These are phyloP conservation scores for Etia nguti DNA, from an alignment of 2,113 vertebrate species.

Conservation along the genomic window DNA sequence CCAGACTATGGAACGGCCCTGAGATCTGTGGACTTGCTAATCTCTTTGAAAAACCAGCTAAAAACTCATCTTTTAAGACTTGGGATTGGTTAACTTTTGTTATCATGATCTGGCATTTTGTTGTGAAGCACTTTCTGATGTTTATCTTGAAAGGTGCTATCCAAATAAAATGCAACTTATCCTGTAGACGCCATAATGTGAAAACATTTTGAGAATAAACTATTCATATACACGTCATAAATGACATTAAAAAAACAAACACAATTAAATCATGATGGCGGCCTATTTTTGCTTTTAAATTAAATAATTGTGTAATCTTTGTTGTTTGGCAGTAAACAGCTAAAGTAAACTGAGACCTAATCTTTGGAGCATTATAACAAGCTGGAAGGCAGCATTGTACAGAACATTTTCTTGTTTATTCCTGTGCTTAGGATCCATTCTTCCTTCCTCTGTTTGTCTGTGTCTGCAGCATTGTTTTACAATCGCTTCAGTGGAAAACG, in stretches of 20 bases:
- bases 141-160: not conserved
- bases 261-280: not conserved
- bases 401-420: conserved; percentile 39
- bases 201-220: not conserved
- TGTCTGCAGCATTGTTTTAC: conserved; percentile 55
- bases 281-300: not conserved
- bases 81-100: not conserved
- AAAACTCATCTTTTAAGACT: not conserved
- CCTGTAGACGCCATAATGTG: not conserved
- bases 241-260: not conserved
- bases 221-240: not conserved
- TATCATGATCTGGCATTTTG: not conserved
- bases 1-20: not conserved
- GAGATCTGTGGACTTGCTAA: not conserved
- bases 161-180: not conserved
- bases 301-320: not conserved
- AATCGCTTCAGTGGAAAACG: conserved; percentile 29
- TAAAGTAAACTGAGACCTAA: not conserved
- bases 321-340: not conserved
- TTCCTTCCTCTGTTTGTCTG: conserved; percentile 60
- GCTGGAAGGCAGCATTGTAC: not conserved
- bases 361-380: not conserved
- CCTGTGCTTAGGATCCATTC: conserved; percentile 23
- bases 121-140: not conserved
- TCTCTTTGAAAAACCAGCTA: not conserved